Conservation (phyloP, 2,113 vertebrate species). For the Guaruba guarouba region DNA sequence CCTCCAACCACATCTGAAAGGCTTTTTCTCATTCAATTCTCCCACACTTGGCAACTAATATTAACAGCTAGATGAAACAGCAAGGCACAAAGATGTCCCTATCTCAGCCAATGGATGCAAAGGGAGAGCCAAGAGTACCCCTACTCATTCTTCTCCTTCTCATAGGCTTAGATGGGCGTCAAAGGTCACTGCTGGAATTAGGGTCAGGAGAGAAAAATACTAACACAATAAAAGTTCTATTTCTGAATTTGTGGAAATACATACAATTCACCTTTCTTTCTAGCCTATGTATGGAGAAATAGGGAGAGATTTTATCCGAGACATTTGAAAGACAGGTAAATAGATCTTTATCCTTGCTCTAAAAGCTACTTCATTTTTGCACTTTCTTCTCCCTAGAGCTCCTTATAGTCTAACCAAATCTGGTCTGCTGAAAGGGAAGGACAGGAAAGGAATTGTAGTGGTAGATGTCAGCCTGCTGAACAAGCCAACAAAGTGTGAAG, state of each 20-base stretch:
- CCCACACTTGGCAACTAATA: not conserved
- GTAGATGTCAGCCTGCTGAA: not conserved
- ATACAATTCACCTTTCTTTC: not conserved
- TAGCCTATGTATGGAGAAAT: not conserved
- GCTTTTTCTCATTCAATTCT: not conserved
- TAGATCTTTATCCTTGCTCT: not conserved
- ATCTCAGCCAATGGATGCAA: not conserved
- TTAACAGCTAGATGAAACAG: not conserved
- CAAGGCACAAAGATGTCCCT: not conserved
- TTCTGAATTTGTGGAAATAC: not conserved
- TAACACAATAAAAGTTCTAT: not conserved
- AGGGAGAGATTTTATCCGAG: not conserved
- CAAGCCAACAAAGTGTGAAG: not conserved
- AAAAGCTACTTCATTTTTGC: not conserved
- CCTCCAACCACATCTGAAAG: not conserved
- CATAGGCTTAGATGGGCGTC: not conserved
- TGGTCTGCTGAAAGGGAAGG: not conserved
- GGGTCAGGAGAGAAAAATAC: not conserved
- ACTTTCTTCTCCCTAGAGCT: not conserved
- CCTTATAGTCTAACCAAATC: not conserved
- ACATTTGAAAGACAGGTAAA: not conserved
- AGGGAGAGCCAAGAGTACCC: rapidly evolving
- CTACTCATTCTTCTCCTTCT: not conserved
- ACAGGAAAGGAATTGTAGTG: not conserved
- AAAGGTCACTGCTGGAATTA: not conserved